Base-by-base conservation (phyloP, 2,113 vertebrate species). In the Takifugu bimaculatus region DNA sequence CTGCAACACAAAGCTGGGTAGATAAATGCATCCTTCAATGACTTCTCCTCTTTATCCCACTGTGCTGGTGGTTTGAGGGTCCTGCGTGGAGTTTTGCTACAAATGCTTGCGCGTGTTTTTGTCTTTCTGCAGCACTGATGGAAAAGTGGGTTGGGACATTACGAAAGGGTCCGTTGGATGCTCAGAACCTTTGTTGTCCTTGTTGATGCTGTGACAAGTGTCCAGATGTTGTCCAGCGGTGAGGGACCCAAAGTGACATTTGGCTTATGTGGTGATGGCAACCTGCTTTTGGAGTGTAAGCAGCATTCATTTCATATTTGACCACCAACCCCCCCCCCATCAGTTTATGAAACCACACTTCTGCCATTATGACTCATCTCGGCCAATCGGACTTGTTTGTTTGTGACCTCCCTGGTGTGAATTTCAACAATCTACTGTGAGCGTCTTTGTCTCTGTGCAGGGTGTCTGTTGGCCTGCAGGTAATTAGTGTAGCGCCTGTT, bases 401-500 rank as follows among this genome's bases (percentile, higher is more conserved):
- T 65, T 69, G 51, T 65, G 60, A 63, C 59, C 68, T 61, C 66
- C 59, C 63, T 57, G 20, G 77, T 75, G 70, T 82, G 71, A 83
- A 80, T 85, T 80, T 73, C 70, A 71, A 66, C 69, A 68, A 68
- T 74, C 63, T 20, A 20, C 20, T 78, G 44, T 15, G 44, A 45
- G 14, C 44, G 1, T 15, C 44, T 14, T 75, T 70, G 65, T 63
- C 84, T 84, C 63, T 68, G 61, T 60, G 54, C 61, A n/a, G 25
- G 25, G 14, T 63, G 82, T 72, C 66, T 43, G 68, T 75, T 68
- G 75, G 79, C 80, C 88, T 79, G 64, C 63, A 79, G 88, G 82
- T 88, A 89, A 89, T 89, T 91, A 88, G 78, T 57, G 11, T 2
- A 6, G 73, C 72, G 74, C 65, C 61, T 80, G 44, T 73, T 48